Base-by-base conservation (phyloP, 2,797 vertebrate species). In the Clarias platycephalus region DNA sequence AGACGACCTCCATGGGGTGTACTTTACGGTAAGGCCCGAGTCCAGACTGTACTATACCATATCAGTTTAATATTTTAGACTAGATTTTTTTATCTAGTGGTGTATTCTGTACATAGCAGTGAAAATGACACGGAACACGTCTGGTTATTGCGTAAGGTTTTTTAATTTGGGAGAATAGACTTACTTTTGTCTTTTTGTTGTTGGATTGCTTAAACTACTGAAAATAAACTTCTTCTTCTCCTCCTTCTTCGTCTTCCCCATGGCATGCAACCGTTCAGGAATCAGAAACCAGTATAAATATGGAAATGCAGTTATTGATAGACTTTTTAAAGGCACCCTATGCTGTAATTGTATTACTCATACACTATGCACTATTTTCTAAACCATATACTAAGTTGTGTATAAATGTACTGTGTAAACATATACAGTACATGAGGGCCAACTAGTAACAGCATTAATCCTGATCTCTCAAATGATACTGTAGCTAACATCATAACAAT, bases 1-100 rank as follows among this genome's bases (percentile, higher is more conserved):
- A 86, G 85, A 71, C 80, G 16, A 63, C 79, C 85, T 26, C 53
- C 86, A 57, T 89, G 89, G 89, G 82, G 75, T 15, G 79, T 22
- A 62, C 40, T 84, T 49, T 83, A 85, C 0, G 86, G 90, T 90
- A 83, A 87, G 89, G 68, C 6, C 7, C 70, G 44, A 31, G 20
- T 37, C 8, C 53, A 20, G n/a, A 64, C 12, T 13, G 22, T 28
- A 16, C 34, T 13, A 24, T 49, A 16, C 28, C 24, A 64, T 40
- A 44, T 49, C 9, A 64, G 37, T 80, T 49, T 79, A n/a, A 44
- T 26, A 4, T 18, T 26, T 44, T 64, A 34, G 28, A 74, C n/a
- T 57, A 31, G 18, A 57, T 31, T 22, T 72, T 44, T 49, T 40
- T 6, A n/a, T n/a, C n/a, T 53, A 3, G 34, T 79, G 15, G 6